A percentile compares a stretch with the other conserved stretches of the same genome.
These are phyloP conservation scores for Oceanodroma leucorhoa DNA, from an alignment of 2,797 vertebrate species.

Conservation along the genomic window DNA sequence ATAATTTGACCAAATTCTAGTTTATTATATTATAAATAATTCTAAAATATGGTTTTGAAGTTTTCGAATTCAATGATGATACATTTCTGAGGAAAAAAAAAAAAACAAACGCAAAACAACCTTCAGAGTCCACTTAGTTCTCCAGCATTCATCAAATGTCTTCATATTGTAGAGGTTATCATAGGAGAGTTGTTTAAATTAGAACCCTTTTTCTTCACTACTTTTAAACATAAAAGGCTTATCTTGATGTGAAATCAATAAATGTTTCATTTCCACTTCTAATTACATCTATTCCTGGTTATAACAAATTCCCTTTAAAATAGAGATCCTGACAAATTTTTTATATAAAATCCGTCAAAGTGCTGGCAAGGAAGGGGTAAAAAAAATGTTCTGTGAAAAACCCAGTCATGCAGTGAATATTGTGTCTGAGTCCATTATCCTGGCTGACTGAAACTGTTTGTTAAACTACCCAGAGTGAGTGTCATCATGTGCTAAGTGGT, in stretches of 20 bases:
- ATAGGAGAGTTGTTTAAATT: constrained; percentile 14
- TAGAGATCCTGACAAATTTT: background rate
- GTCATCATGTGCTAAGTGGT: background rate
- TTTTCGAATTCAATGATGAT: background rate
- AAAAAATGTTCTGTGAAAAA: background rate
- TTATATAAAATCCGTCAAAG: background rate
- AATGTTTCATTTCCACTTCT: constrained; percentile 43
- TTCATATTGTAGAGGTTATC: background rate
- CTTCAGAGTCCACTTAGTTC: background rate
- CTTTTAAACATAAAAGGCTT: constrained; percentile 15
- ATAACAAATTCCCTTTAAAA: constrained; percentile 16
- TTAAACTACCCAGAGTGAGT: background rate
- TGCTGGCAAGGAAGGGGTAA: background rate
- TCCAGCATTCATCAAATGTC: constrained; percentile 10
- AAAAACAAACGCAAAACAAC: background rate
- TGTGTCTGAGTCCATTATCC: background rate
- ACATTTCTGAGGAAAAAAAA: background rate
- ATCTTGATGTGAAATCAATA: constrained; percentile 49
- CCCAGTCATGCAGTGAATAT: background rate
- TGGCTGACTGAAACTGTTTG: background rate
- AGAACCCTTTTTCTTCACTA: background rate
- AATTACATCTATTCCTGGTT: constrained; percentile 23
- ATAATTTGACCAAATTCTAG: background rate
- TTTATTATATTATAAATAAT: background rate
- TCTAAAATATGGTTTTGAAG: background rate